These are phyloP conservation scores for Colius striatus DNA, from an alignment of 2,113 vertebrate genomes.

Conservation along the genomic window DNA sequence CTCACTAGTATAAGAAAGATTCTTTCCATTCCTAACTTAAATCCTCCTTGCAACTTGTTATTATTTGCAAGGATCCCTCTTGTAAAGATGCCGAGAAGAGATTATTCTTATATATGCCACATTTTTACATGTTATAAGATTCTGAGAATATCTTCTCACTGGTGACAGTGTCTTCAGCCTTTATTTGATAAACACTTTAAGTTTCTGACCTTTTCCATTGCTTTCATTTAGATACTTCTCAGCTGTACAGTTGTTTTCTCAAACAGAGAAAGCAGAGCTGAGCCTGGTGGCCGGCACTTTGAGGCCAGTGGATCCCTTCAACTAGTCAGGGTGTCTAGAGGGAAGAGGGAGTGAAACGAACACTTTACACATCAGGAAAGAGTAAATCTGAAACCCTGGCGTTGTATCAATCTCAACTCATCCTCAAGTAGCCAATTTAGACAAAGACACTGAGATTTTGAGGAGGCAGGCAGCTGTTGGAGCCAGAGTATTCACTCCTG, in stretches of 20 bases:
- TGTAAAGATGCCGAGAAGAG: background rate
- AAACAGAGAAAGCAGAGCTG: background rate
- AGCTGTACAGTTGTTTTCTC: background rate
- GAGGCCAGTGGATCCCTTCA: background rate
- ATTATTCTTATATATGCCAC: background rate
- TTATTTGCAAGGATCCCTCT: background rate
- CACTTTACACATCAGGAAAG: background rate
- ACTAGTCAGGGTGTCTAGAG: background rate
- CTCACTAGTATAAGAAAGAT: background rate
- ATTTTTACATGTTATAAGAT: background rate
- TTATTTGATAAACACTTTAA: background rate
- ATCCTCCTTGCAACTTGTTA: background rate
- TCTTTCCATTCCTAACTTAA: background rate
- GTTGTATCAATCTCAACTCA: accelerated
- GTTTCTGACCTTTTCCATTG: background rate
- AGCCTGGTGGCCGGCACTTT: background rate
- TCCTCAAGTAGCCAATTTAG: background rate
- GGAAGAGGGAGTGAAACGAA: background rate
- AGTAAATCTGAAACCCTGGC: background rate
- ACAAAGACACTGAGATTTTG: background rate
- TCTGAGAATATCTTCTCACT: background rate
- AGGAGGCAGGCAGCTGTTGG: background rate
- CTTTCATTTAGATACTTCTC: background rate
- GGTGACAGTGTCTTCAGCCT: background rate
- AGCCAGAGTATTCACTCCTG: background rate